Base-by-base conservation (phyloP, 2,797 vertebrate genomes). In the Caiman crocodilus region DNA sequence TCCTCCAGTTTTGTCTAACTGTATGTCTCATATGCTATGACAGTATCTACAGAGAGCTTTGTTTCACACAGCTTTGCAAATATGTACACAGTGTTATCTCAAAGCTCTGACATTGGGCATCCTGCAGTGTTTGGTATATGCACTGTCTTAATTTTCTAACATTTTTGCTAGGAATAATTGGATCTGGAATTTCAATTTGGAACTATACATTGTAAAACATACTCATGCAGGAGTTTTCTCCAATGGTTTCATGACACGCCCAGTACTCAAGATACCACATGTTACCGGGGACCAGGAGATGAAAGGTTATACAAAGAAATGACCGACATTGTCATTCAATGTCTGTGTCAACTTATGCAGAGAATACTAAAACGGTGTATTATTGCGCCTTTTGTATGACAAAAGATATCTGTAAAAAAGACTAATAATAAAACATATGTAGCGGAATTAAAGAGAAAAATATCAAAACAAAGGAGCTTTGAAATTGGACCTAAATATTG, bases 1-100 rank as follows among this genome's bases (percentile, higher is more conserved):
- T 95, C 93, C 89, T 94, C 95, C 88, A 84, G 32, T 89, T 95
- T 90, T 79, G 85, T 91, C 92, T 85, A 85, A 94, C 92, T 87
- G 30, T 58, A 90, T 94, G 64, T 58, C 65, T 81, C 74, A 82
- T 32, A 14, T 50, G 35, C 15, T 71, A 9, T 57, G 86, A 79
- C 76, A 87, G 50, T 86, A 50, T 79, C 76, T 75, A 71, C 90
- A 77, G 74, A 79, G 61, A 59, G 74, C 28, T 87, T 69, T 79
- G 23, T 84, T 84, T 78, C 74, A 73, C 42, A 75, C 8, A 56
- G 76, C 78, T 28, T 15, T 69, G 84, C 64, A 89, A 94, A 74
- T 28, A 64, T 76, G 26, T 60, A 28, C 21, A 4, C 20, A 87
- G 42, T 28, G 50, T 81, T 59, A 84, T 79, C 58, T 83, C 35